phyloP scores from a whole-genome alignment of 2,888 invertebrate species.

The Chouioia cunea region DNA sequence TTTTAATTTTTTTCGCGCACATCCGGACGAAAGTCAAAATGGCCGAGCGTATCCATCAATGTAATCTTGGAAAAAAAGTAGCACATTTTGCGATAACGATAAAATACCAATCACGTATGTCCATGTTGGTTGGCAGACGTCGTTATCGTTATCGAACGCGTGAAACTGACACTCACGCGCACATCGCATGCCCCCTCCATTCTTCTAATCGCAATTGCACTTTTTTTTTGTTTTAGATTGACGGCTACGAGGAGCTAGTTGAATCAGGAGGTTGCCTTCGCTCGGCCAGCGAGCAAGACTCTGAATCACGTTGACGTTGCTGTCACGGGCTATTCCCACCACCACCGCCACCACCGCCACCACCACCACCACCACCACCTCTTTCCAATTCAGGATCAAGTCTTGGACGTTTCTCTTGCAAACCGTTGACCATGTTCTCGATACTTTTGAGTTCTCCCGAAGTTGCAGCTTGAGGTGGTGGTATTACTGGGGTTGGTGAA shows the following conservation, averaged over 20 bases:
- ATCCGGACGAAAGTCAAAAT: no score
- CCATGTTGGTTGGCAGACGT: no score
- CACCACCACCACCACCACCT: conserved; percentile 61
- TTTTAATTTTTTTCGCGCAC: no score
- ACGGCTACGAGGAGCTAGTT: conserved; percentile 55
- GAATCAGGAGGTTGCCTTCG: conserved; percentile 45
- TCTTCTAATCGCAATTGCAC: neutral
- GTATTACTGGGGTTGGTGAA: conserved; percentile 72
- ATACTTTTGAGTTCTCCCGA: conserved; percentile 93
- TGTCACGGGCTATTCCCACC: conserved; percentile 67
- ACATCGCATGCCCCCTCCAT: no score
- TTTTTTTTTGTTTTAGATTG: neutral
- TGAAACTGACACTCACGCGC: no score
- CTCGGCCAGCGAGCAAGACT: conserved; percentile 50
- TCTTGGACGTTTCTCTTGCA: conserved; percentile 73
- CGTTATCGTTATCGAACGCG: neutral
- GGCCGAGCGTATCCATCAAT: no score
- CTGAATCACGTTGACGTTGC: neutral
- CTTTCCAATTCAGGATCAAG: conserved; percentile 52
- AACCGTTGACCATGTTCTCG: conserved; percentile 97
- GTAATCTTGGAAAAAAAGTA: no score
- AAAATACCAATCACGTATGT: no score
- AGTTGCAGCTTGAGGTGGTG: conserved; percentile 69
- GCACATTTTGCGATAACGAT: no score
- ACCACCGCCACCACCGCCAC: no score